These are phyloP conservation scores for Bovichtus variegatus DNA, from an alignment of 2,797 vertebrate genomes.

Conservation along the genomic window DNA sequence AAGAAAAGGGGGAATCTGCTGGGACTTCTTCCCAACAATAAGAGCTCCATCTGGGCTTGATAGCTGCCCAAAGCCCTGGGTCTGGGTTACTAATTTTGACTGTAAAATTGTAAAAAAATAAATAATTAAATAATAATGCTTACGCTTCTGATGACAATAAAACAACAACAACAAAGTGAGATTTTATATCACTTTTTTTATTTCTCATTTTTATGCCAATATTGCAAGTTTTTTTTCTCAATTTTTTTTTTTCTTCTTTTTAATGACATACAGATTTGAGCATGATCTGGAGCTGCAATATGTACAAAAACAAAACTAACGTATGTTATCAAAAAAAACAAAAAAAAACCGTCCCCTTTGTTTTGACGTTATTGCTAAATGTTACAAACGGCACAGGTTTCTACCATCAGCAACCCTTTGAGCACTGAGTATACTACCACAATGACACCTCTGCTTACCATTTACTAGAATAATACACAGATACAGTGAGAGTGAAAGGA, in stretches of 20 bases:
- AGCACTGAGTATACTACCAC: constrained; percentile 91
- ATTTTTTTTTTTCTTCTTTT: constrained; percentile 82
- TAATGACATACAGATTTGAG: constrained; percentile 94
- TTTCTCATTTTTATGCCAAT: constrained; percentile 94
- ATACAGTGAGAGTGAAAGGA: constrained; percentile 74
- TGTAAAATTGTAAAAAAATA: background rate
- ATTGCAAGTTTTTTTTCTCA: constrained; percentile 86
- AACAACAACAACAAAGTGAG: constrained; percentile 62
- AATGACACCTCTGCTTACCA: constrained; percentile 86
- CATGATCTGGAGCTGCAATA: constrained; percentile 91
- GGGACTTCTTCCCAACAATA: constrained; percentile 56
- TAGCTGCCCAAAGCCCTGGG: background rate
- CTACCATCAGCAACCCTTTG: constrained; percentile 92
- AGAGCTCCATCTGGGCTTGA: constrained; percentile 53
- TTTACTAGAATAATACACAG: constrained; percentile 85
- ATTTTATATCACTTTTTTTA: constrained; percentile 90
- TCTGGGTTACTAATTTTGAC: constrained; percentile 5
- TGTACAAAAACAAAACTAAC: constrained; percentile 92
- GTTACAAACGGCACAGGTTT: constrained; percentile 96
- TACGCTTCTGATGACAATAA: constrained; percentile 16
- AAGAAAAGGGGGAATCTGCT: constrained; percentile 29
- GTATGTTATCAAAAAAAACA: constrained; percentile 83
- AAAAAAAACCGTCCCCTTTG: constrained; percentile 85
- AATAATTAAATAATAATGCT: background rate
- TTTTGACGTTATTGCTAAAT: constrained; percentile 99